Conservation (phyloP, 2,797 vertebrate genomes). For the Pogonophryne albipinna region DNA sequence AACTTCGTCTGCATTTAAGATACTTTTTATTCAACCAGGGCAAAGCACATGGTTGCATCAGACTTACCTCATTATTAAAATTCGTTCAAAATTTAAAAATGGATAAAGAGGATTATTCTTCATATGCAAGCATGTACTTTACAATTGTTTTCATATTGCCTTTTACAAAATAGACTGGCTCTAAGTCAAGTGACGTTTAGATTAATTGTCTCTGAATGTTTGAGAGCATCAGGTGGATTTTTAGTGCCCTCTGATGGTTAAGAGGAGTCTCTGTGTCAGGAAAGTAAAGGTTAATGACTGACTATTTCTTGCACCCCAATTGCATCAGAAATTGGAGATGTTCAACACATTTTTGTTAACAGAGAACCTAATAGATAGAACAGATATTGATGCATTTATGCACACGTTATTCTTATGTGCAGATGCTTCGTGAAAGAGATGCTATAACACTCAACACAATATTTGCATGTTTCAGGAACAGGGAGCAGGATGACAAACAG, state of each 20-base stretch:
- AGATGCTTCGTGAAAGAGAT: constrained; percentile 9
- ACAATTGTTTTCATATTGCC: background rate
- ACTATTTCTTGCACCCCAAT: constrained; percentile 54
- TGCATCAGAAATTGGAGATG: constrained; percentile 60
- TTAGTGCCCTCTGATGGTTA: constrained; percentile 82
- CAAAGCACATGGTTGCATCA: constrained; percentile 32
- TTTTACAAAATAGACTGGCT: background rate
- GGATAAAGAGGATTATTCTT: background rate
- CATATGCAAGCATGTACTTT: background rate
- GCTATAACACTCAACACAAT: background rate
- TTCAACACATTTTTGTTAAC: constrained; percentile 46
- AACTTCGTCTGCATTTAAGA: constrained; percentile 5
- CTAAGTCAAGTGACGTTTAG: background rate
- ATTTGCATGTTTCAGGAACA: background rate
- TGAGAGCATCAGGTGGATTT: constrained; percentile 69
- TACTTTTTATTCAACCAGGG: too few species aligned
- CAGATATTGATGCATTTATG: constrained; percentile 22
- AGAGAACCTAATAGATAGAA: constrained; percentile 23
- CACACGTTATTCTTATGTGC: background rate
- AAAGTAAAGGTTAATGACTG: constrained; percentile 46
- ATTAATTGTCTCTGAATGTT: constrained; percentile 10
- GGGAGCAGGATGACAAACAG: background rate
- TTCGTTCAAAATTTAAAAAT: constrained; percentile 31
- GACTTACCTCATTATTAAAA: constrained; percentile 22
- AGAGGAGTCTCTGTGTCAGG: constrained; percentile 33